Evolutionary conservation across 2,113 vertebrate species (phyloP), one percentile per base, ranked within the genome.

Genomic region (Excalfactoria chinensis): DNA sequence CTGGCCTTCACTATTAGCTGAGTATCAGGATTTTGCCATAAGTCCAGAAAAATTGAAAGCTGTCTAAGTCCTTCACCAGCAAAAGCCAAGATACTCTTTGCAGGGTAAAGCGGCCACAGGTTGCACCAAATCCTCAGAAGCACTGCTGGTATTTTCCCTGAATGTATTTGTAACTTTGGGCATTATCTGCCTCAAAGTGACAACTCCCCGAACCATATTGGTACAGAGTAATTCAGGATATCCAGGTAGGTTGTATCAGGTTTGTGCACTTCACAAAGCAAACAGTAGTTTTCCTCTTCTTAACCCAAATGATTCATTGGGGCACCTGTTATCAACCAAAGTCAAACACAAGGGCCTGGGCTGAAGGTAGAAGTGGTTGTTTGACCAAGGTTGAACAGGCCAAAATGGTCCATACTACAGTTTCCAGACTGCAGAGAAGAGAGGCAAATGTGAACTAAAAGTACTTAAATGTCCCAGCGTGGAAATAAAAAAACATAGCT

Each of bases 401-500:
- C 72, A 77, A 85, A 83, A 76, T 34, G 34, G 40, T 35, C 43
- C 0, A 2, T 11, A 19, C 44, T 63, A 23, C 44, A 43, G 21
- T n/a, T 49, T 76, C 68, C 59, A 92, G 35, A 21, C 78, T 74
- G 68, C 72, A 40, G 67, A 82, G 20, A 15, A 87, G 76, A 87
- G 43, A 93, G 48, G 35, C 51, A 89, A 82, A 70, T 0, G 2
- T 16, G 44, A 48, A 69, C 91, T 91, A 92, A 71, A 88, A 89
- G 37, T 35, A 79, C 19, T 72, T 55, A 69, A 41, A 49, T 37
- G 72, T 84, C 35, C 55, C 21, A 4, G 15, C 71, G 79, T 91
- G 87, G 94, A 95, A 95, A 95, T 7, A 88, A 70, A 86, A 91
- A 86, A 91, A 75, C 37, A 16, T 14, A 94, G 83, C 87, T 86